Evolutionary conservation across 1,140 invertebrate genomes (phyloP).

Genomic region (Sarcophaga bullata): DNA sequence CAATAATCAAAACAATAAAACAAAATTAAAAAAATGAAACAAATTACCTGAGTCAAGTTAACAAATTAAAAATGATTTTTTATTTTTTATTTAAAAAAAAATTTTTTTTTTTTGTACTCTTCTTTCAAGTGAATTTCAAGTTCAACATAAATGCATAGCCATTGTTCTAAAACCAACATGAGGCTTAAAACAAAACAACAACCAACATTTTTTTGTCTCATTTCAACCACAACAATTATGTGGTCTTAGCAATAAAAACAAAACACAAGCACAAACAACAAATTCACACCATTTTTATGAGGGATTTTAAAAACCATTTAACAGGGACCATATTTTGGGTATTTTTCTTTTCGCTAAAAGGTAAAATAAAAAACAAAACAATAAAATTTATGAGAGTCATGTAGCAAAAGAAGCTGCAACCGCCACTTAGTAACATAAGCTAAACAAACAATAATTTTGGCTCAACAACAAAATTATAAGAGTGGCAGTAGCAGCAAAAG

Average conservation of each 20-base stretch:
- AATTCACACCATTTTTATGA: constrained; percentile 5
- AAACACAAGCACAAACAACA: not conserved
- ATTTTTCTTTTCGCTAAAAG: not conserved
- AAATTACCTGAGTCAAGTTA: not conserved
- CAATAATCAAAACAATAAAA: not conserved
- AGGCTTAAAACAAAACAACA: not conserved
- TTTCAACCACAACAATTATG: not conserved
- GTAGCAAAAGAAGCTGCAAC: constrained; percentile 6
- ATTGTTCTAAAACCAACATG: constrained; percentile 20
- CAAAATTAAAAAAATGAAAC: not conserved
- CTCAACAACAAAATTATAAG: no score
- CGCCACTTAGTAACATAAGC: not conserved
- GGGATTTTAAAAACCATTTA: not conserved
- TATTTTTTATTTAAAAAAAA: not conserved
- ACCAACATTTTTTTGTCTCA: not conserved
- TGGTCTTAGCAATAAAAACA: no score
- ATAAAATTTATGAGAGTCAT: constrained; percentile 20
- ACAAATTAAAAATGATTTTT: not conserved
- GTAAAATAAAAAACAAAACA: not conserved
- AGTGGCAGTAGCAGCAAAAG: not conserved
- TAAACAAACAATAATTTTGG: not conserved
- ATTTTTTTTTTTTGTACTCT: not conserved
- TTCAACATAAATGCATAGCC: constrained; percentile 20
- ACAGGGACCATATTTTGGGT: not conserved
- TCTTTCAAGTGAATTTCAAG: not conserved